Conservation (phyloP, 2,797 vertebrate genomes). For the Rhynchonycteris naso region DNA sequence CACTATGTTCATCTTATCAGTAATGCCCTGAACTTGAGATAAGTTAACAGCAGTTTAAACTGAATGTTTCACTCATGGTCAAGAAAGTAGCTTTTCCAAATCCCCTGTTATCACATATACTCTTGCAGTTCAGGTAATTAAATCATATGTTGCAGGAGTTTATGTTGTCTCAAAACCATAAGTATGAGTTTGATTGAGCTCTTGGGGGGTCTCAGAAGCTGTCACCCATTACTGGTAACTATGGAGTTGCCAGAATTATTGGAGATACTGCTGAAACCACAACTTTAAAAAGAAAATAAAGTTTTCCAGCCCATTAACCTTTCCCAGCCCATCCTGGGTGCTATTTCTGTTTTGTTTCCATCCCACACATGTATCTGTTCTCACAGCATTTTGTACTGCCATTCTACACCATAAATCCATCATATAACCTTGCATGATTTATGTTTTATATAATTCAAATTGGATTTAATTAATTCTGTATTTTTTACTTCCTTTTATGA, state of each 20-base stretch:
- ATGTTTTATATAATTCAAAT: constrained; percentile 33
- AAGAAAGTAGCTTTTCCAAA: neutral
- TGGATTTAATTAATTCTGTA: constrained; percentile 51
- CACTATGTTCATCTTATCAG: neutral
- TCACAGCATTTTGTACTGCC: constrained; percentile 7
- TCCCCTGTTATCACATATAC: neutral
- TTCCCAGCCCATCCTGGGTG: neutral
- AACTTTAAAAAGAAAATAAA: neutral
- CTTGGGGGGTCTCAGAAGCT: neutral
- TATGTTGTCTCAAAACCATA: constrained; percentile 42
- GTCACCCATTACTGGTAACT: neutral
- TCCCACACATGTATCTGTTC: neutral
- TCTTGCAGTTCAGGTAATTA: constrained; percentile 41
- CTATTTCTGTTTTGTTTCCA: constrained; percentile 37
- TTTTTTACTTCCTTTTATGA: constrained; percentile 48
- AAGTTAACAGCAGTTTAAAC: constrained; percentile 3
- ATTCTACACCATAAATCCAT: neutral
- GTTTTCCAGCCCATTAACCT: neutral
- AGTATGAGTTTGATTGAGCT: constrained; percentile 27
- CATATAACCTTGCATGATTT: constrained; percentile 5
- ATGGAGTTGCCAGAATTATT: constrained; percentile 1
- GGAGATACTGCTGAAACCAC: neutral
- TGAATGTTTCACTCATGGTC: neutral
- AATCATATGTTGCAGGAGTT: constrained; percentile 1
- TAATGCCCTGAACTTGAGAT: constrained; percentile 13